A percentile compares a stretch with the other conserved stretches of the same genome.
phyloP scores from a whole-genome alignment of 2,113 vertebrate species.

The Micromys minutus region DNA sequence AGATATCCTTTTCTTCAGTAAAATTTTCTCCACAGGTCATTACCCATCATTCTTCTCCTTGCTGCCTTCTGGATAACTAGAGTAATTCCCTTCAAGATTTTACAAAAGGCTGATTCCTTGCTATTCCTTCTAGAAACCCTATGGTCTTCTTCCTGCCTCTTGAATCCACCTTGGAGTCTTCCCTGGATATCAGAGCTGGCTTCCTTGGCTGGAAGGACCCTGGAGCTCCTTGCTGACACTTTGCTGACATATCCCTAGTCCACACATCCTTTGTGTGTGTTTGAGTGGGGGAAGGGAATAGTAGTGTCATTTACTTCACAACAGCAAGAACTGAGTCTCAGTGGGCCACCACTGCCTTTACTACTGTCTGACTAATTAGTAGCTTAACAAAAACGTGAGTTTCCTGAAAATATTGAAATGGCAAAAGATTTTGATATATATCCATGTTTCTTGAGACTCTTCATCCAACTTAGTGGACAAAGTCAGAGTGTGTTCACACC shows the following conservation, averaged over 20 bases:
- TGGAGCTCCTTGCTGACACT: neutral
- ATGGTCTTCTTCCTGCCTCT: neutral
- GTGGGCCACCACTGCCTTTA: neutral
- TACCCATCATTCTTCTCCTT: too few species aligned
- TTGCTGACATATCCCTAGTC: neutral
- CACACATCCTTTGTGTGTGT: neutral
- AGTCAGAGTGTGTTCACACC: neutral
- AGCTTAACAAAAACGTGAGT: neutral
- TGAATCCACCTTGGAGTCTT: neutral
- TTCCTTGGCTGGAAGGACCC: neutral
- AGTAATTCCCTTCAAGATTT: neutral
- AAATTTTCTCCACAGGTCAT: too few species aligned
- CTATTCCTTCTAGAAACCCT: neutral
- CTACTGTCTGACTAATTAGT: neutral
- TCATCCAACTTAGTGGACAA: neutral
- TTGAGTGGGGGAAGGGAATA: rapidly evolving
- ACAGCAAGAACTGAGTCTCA: neutral
- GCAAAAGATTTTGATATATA: neutral
- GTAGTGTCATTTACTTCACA: neutral
- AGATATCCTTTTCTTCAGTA: too few species aligned
- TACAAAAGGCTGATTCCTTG: neutral
- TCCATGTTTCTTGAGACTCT: neutral
- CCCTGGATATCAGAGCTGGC: neutral
- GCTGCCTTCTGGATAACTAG: neutral
- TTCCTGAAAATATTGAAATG: neutral